phyloP scores from a whole-genome alignment of 2,113 vertebrate species.

The Gobio gobio region DNA sequence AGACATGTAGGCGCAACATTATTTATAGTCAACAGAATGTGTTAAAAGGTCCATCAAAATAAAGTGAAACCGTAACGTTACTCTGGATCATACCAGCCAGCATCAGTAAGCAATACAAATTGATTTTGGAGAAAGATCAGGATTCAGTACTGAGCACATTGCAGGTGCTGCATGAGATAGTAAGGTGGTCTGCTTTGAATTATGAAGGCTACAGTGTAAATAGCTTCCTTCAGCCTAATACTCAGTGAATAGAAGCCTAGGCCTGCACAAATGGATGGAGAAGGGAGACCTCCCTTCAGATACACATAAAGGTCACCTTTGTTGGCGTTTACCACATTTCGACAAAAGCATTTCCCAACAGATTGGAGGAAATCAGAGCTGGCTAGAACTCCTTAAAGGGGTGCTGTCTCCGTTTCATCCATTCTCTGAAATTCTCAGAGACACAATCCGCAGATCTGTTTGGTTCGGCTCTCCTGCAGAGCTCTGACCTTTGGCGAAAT shows the following conservation, averaged over 20 bases:
- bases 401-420: not conserved
- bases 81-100: not conserved
- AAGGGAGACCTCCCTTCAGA: conserved; percentile 24
- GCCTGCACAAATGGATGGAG: not conserved
- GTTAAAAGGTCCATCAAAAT: too few relatives aligned
- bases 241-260: not conserved
- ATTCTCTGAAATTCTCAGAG: conserved; percentile 36
- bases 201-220: not conserved
- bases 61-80: not conserved
- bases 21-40: too few relatives aligned
- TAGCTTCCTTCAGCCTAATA: not conserved
- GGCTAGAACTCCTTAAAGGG: conserved; percentile 27
- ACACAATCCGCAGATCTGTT: conserved; percentile 38
- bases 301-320: conserved; percentile 51
- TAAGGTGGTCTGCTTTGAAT: conserved; percentile 22
- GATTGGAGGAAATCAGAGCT: conserved; percentile 28
- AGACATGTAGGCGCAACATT: too few relatives aligned
- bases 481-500: conserved; percentile 46
- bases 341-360: conserved; percentile 14
- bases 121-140: conserved; percentile 35
- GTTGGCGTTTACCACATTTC: conserved; percentile 20
- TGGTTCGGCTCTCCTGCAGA: conserved; percentile 33
- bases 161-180: not conserved
- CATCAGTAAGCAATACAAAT: conserved; percentile 28
- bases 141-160: conserved; percentile 27